A percentile compares a stretch with the other conserved stretches of the same genome.
phyloP scores from a whole-genome alignment of 53 echinoderm and acorn worm species.

The Holothuria scabra region DNA sequence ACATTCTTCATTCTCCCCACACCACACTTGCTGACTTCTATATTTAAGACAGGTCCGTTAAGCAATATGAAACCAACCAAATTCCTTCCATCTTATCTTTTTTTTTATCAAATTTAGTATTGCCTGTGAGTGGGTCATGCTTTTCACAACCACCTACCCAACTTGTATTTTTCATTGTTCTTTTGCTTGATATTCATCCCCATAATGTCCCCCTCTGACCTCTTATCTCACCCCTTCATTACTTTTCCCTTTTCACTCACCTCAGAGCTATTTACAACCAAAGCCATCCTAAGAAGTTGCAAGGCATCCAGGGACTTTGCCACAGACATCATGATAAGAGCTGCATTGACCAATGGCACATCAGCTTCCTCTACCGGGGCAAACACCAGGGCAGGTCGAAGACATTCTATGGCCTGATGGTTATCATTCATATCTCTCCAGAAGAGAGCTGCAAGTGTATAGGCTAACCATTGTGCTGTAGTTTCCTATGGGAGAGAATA shows the following conservation, averaged over 20 bases:
- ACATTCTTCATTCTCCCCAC: no score
- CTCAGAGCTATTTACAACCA: conserved; percentile 83
- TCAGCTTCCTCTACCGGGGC: conserved; percentile 79
- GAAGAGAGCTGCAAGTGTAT: conserved; percentile 80
- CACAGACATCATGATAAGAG: conserved; percentile 67
- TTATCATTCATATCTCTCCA: conserved; percentile 79
- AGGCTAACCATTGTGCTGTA: conserved; percentile 73
- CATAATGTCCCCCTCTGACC: no score
- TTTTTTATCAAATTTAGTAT: no score
- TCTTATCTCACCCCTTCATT: background rate
- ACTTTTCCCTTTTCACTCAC: conserved; percentile 36
- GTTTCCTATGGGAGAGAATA: background rate
- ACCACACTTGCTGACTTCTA: no score
- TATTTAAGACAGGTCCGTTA: no score
- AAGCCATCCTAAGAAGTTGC: conserved; percentile 80
- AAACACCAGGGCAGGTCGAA: conserved; percentile 80
- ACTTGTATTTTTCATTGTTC: no score
- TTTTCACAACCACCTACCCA: no score
- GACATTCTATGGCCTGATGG: conserved; percentile 80
- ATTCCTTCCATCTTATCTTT: no score
- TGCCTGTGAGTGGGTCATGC: no score
- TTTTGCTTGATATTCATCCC: no score
- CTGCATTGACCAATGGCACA: conserved; percentile 78
- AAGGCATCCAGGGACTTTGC: conserved; percentile 72
- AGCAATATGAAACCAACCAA: no score